A percentile compares a stretch with the other conserved stretches of the same genome.
phyloP scores from a whole-genome alignment of 2,113 vertebrate species.

The Scophthalmus maximus region DNA sequence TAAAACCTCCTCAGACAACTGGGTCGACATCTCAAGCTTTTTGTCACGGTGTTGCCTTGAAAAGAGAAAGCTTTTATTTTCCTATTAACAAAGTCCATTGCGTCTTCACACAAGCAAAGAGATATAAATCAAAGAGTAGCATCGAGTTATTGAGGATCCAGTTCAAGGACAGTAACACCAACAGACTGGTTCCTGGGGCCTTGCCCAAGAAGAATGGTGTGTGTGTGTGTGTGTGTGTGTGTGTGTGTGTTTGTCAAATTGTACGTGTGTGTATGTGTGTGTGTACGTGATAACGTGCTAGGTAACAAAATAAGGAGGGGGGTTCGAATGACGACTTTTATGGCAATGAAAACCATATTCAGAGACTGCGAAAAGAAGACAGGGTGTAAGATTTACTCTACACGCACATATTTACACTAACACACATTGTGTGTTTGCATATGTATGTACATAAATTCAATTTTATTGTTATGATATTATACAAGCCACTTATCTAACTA shows the following conservation, averaged over 20 bases:
- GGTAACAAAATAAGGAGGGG: not conserved
- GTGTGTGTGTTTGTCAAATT: slow-evolving; percentile 35
- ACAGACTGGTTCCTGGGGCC: slow-evolving; percentile 55
- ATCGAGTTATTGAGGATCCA: slow-evolving; percentile 41
- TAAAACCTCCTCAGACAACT: slow-evolving; percentile 67
- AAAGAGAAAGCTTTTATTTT: slow-evolving; percentile 49
- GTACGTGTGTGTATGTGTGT: slow-evolving; percentile 44
- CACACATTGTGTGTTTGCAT: slow-evolving; percentile 81
- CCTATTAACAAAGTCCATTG: slow-evolving; percentile 22
- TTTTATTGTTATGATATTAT: slow-evolving; percentile 82
- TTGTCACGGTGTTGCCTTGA: slow-evolving; percentile 55
- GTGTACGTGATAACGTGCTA: slow-evolving; percentile 50
- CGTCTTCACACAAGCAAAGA: slow-evolving; percentile 43
- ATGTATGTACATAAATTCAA: slow-evolving; percentile 83
- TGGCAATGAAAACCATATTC: slow-evolving; percentile 67
- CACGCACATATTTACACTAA: slow-evolving; percentile 83
- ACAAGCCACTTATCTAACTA: slow-evolving; percentile 85
- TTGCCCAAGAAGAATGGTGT: slow-evolving; percentile 53
- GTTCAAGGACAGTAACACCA: slow-evolving; percentile 54
- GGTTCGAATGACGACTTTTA: slow-evolving; percentile 63
- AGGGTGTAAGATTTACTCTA: slow-evolving; percentile 83
- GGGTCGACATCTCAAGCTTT: slow-evolving; percentile 72
- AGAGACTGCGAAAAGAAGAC: slow-evolving; percentile 74
- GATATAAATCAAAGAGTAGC: slow-evolving; percentile 12
- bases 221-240: slow-evolving; percentile 27